Percentiles rank a stretch among this genome's conserved stretches.
phyloP scores from a whole-genome alignment of 2,113 vertebrate genomes.

The Saguinus midas region DNA sequence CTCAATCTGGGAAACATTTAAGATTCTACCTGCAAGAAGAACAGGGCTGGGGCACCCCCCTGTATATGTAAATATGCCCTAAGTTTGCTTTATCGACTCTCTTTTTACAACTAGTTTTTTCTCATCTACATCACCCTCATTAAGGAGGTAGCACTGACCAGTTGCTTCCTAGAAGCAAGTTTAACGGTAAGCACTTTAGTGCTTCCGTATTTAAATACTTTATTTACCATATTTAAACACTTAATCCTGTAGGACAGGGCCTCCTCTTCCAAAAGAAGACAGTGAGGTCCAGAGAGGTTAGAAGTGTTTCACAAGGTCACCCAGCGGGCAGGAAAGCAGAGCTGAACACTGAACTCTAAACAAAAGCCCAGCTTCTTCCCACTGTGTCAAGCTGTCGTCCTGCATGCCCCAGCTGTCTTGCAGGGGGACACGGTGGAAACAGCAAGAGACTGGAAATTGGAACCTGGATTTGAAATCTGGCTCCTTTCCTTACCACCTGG shows the following conservation, averaged over 20 bases:
- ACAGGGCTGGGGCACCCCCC: neutral
- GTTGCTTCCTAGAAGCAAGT: neutral
- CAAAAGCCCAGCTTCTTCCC: neutral
- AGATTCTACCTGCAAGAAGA: neutral
- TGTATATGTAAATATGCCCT: neutral
- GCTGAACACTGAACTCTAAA: neutral
- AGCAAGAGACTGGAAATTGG: neutral
- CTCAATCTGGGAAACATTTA: neutral
- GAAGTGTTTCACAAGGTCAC: neutral
- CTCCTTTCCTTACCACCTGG: neutral
- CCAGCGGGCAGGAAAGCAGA: neutral
- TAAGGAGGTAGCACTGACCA: neutral
- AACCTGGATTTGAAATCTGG: neutral
- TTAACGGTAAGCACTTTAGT: neutral
- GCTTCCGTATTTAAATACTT: neutral
- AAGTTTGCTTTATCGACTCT: neutral
- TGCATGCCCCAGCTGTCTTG: neutral
- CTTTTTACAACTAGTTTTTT: neutral
- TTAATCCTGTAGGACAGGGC: neutral
- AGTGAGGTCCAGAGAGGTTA: neutral
- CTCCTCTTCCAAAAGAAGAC: neutral
- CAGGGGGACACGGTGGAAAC: neutral
- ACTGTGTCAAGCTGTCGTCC: rapidly evolving
- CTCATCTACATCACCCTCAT: neutral
- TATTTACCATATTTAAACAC: neutral